Conservation (phyloP, 2,797 vertebrate species). For the Chromobotia macracanthus region DNA sequence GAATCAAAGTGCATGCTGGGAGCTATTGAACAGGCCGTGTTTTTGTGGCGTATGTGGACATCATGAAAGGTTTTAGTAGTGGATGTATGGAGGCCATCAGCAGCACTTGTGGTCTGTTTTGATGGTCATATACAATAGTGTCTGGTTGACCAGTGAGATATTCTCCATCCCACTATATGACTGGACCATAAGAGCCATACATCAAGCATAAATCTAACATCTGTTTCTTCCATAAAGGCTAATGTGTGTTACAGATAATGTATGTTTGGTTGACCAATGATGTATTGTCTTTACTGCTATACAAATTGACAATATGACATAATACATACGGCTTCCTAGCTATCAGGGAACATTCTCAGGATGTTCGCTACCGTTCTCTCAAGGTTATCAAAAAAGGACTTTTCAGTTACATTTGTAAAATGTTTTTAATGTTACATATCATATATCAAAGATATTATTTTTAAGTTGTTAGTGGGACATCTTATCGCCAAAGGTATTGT, state of each 20-base stretch:
- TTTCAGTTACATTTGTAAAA: too few species aligned
- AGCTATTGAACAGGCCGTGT: neutral
- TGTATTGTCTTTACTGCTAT: too few species aligned
- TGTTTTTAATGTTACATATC: too few species aligned
- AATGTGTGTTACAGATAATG: constrained; percentile 10
- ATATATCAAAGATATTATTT: too few species aligned
- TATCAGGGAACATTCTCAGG: too few species aligned
- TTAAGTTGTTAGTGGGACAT: too few species aligned
- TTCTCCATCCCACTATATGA: constrained; percentile 22
- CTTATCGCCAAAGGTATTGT: neutral
- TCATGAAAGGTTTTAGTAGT: constrained; percentile 15
- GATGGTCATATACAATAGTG: constrained; percentile 10
- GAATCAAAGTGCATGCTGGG: constrained; percentile 28
- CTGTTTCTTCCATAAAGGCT: constrained; percentile 2
- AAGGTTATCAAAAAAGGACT: too few species aligned
- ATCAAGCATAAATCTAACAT: neutral
- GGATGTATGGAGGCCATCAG: constrained; percentile 12
- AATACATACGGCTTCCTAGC: too few species aligned
- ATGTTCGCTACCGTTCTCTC: too few species aligned
- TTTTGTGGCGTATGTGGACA: constrained; percentile 3
- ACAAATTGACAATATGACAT: too few species aligned
- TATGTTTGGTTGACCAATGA: too few species aligned
- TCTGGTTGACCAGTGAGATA: constrained; percentile 21
- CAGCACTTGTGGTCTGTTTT: constrained; percentile 36
- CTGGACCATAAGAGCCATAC: neutral